phyloP scores from a whole-genome alignment of 2,888 invertebrate genomes.

The Luffia ferchaultella region DNA sequence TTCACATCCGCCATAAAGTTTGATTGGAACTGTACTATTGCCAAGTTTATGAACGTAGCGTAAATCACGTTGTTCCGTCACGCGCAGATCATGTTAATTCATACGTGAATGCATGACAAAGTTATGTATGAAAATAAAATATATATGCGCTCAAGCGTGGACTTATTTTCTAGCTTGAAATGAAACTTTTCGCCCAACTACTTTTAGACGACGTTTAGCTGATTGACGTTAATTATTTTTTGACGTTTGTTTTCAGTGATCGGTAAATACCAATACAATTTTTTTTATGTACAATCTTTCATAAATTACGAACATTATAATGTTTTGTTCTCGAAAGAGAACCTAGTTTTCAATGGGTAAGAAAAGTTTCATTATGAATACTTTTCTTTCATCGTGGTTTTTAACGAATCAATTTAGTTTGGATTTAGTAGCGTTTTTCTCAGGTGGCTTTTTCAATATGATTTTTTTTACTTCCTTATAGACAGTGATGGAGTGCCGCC shows the following conservation, averaged over 20 bases:
- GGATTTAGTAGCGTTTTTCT: conserved; percentile 10
- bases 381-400: conserved; percentile 13
- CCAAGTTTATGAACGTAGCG: too few relatives aligned
- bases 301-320: conserved; percentile 21
- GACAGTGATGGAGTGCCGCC: conserved; percentile 62
- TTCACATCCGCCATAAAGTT: too few relatives aligned
- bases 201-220: too few relatives aligned
- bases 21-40: too few relatives aligned
- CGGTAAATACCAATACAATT: conserved; percentile 13
- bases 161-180: too few relatives aligned
- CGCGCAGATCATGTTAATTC: background rate
- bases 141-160: too few relatives aligned
- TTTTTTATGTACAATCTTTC: conserved; percentile 16
- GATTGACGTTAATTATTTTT: too few relatives aligned
- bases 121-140: too few relatives aligned
- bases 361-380: conserved; percentile 17
- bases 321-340: conserved; percentile 60
- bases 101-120: too few relatives aligned
- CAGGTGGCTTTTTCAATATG: conserved; percentile 27
- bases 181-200: too few relatives aligned
- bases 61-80: too few relatives aligned
- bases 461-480: conserved; percentile 36
- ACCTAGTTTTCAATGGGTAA: conserved; percentile 60
- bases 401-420: conserved; percentile 16
- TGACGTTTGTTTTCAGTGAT: conserved; percentile 32